Evolutionary conservation across 2,797 vertebrate genomes (phyloP), one percentile per base, ranked within the genome.

Genomic region (Ambastaia sidthimunki): DNA sequence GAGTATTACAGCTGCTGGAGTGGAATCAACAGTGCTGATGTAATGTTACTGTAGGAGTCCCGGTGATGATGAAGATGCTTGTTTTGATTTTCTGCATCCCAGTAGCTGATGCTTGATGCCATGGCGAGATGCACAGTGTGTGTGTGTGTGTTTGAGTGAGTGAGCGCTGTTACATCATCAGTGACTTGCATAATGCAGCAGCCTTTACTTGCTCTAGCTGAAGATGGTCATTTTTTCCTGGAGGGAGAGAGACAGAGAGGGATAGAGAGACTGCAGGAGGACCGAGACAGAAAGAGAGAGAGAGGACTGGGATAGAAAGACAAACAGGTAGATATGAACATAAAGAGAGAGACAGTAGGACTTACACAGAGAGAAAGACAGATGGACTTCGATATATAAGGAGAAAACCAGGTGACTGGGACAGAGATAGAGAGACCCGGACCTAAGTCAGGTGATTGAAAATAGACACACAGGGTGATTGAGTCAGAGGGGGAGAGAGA

Each of bases 121-220:
- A 75, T 82, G 76, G 85, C 15, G 74, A 80, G 71, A 76, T 28
- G 3, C 55, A 41, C 68, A 19, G 55, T 68, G 31, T 75, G 67
- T 67, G 21, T 75, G 48, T 79, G 47, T 37, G 7, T 41, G 37
- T 41, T 41, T 66, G 74, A 85, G 63, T 74, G 67, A 78, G 76
- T 47, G 71, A 73, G 73, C 6, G 21, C 59, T 73, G 78, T 88
- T 88, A 87, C 87, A 82, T 88, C 87, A 88, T 74, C 18, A 52
- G 81, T 72, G 82, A 88, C 92, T 93, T 94, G 92, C 91, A 87
- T 93, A 94, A 93, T 80, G 76, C 85, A 70, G 84, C 82, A 86
- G 89, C 91, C 89, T 91, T 92, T 92, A 93, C 92, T 93, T 90
- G 90, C 89, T 90, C 89, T 91, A 91, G 88, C 90, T 89, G 91